Evolutionary conservation across 2,113 vertebrate genomes (phyloP), one percentile per base, ranked within the genome.

Genomic region (Pyrgilauda ruficollis): DNA sequence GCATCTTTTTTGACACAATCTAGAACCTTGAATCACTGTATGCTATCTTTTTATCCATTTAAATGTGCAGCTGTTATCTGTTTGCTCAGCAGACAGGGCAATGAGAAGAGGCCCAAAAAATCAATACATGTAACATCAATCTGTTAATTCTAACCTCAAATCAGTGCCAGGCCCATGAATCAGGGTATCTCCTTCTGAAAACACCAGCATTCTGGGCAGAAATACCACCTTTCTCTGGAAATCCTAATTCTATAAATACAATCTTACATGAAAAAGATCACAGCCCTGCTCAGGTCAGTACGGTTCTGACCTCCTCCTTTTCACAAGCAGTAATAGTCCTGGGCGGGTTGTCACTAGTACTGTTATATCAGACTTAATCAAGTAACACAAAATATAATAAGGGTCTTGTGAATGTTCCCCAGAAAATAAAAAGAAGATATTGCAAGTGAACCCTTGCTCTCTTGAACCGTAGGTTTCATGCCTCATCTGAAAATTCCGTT

Each of bases 1-100:
- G 81, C 76, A 94, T 78, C 47, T 78, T 88, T 52, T 47, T 82
- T 31, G 67, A 63, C 62, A 69, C 63, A 67, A 70, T 53, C 76
- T 84, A 94, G 96, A 93, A 93, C 78, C 66, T 50, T 43, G 53
- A 96, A 84, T 93, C 86, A 87, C 50, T 87, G 50, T 89, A 89
- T 94, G 77, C 83, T 55, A 69, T 68, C 59, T 84, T 23, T 33
- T 37, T 81, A 53, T 59, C 59, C 55, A 27, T 44, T 77, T 72
- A 50, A 52, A 76, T 26, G 59, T 87, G 63, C 33, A 87, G 80
- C 39, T 84, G 56, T 66, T 83, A 77, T 74, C 26, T 80, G 58
- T 63, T 80, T 92, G 76, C 61, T 61, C 44, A 94, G 47, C 50
- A 92, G 61, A 30, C 23, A 53, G 67, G 43, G 30, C 76, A 79